phyloP scores from a whole-genome alignment of 2,113 vertebrate species.

The Osmerus mordax region DNA sequence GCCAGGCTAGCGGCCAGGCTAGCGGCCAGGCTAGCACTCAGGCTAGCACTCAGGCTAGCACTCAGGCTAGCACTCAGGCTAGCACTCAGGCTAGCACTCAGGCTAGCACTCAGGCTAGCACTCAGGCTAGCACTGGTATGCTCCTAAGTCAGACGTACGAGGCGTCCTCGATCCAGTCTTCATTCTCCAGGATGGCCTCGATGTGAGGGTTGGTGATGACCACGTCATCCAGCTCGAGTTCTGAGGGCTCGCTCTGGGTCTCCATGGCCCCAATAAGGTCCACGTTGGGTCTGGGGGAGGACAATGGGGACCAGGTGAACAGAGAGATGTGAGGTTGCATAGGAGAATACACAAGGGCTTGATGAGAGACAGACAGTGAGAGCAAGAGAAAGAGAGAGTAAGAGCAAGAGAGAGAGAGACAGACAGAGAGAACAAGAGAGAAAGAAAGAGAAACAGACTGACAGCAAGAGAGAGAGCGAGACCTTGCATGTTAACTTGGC shows the following conservation, averaged over 20 bases:
- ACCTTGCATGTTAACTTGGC: neutral
- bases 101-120: neutral
- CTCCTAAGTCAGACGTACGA: conserved; percentile 74
- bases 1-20: too few species aligned
- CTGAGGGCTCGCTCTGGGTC: conserved; percentile 89
- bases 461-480: neutral
- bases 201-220: conserved; percentile 98
- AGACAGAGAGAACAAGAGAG: neutral
- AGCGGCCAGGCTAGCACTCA: too few species aligned
- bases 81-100: too few species aligned
- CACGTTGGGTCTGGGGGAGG: conserved; percentile 80
- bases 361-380: neutral
- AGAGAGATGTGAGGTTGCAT: neutral
- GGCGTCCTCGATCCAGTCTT: conserved; percentile 96
- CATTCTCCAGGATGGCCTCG: conserved; percentile 94
- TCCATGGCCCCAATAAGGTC: conserved; percentile 91
- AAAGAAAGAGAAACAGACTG: neutral
- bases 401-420: neutral
- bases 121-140: neutral
- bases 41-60: neutral
- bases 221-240: conserved; percentile 92
- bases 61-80: too few species aligned
- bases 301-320: neutral
- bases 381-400: neutral
- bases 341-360: too few species aligned